Base-by-base conservation (phyloP, 1,140 invertebrate genomes). In the Drosophila arizonae region DNA sequence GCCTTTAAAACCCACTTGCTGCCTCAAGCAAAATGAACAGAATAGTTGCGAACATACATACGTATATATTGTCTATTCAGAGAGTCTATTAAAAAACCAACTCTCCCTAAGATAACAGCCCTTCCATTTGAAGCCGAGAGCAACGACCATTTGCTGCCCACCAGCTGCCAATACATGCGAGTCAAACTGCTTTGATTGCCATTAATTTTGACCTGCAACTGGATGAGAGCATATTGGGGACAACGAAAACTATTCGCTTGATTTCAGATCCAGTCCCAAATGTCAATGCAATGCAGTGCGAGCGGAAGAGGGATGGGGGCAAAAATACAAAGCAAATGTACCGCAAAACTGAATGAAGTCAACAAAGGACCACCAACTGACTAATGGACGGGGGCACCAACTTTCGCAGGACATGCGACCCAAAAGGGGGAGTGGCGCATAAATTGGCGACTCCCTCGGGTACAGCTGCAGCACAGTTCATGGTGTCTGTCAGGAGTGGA, bases 291-390 rank as follows among this genome's bases (percentile, higher is more conserved):
- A 17, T 15, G 72, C 43, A 15, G 9, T 15, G 72, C 71, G 68
- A 68, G 71, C 61, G 51, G 46, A 76, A 86, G 68, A 69, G 76
- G 88, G 63, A 41, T 64, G 57, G 69, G 56, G 79, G 80, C 65
- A 62, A 73, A 77, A 87, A 79, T 87, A 79, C 79, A 84, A 88
- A 89, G 84, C 85, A 88, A 88, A 89, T 89, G 84, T 88, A 88
- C 84, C 84, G 80, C 84, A 88, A 88, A 89, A 88, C 79, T 80
- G 84, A 80, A 84, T 88, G 85, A 80, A 88, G 85, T 88, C 80
- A 80, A 86, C 85, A 84, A 88, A 88, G 70, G 79, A 86, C 73
- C 69, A 55, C 67, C 72, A 79, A 66, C 73, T 73, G 81, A 80
- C 81, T 73, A 80, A 77, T 64, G 78, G 74, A 77, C 77, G 69